Conservation (phyloP, 2,113 vertebrate genomes). For the Grammomys dolichurus region DNA sequence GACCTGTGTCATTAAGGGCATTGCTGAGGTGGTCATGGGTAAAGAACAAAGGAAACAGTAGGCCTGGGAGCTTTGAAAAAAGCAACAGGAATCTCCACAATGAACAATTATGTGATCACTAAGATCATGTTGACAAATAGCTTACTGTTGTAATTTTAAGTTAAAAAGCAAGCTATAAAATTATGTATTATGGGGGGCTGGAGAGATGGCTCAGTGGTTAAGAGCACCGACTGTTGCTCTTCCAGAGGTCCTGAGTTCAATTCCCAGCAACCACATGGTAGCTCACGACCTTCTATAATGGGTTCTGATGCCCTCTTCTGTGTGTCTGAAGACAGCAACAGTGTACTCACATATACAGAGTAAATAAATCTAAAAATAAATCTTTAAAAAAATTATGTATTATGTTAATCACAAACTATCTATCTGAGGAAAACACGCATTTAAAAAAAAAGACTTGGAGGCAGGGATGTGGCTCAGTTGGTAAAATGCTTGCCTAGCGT, state of each 20-base stretch:
- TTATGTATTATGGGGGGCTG: not conserved
- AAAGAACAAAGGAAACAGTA: constrained; percentile 55
- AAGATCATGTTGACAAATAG: constrained; percentile 57
- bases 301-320: no score
- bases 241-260: no score
- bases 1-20: not conserved
- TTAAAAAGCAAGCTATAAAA: constrained; percentile 59
- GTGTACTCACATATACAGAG: no score
- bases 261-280: no score
- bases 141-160: constrained; percentile 62
- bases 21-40: not conserved
- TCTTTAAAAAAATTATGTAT: constrained; percentile 8
- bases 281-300: no score
- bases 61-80: constrained; percentile 57
- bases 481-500: not conserved
- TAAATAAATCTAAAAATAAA: no score
- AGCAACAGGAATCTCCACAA: constrained; percentile 59
- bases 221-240: no score
- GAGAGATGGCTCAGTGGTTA: no score
- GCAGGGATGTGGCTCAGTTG: not conserved
- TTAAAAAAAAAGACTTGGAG: not conserved
- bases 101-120: constrained; percentile 22
- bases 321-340: no score
- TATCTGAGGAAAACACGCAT: not conserved
- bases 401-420: constrained; percentile 39